Conservation (phyloP, 2,888 invertebrate genomes). For the Drosophila quinaria region DNA sequence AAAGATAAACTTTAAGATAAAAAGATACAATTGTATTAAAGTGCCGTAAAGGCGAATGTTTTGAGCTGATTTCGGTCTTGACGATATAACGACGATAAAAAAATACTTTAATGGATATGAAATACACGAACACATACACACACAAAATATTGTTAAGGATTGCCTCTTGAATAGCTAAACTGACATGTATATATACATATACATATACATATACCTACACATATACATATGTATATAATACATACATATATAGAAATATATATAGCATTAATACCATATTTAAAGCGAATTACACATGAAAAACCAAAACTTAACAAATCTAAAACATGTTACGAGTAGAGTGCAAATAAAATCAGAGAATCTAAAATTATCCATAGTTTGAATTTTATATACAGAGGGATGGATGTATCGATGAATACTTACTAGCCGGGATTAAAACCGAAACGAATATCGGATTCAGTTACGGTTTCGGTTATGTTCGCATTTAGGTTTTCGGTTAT, state of each 20-base stretch:
- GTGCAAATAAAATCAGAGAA: constrained; percentile 58
- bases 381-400: background rate
- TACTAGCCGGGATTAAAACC: too few relatives aligned
- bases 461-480: too few relatives aligned
- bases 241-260: constrained; percentile 6
- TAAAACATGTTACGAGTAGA: constrained; percentile 54
- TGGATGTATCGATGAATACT: background rate
- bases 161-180: constrained; percentile 31
- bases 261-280: constrained; percentile 33
- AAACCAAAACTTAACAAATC: constrained; percentile 44
- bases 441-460: too few relatives aligned
- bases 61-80: constrained; percentile 53
- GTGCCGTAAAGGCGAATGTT: constrained; percentile 34
- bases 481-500: too few relatives aligned
- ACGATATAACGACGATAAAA: constrained; percentile 8
- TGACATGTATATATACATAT: constrained; percentile 33
- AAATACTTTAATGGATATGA: constrained; percentile 8
- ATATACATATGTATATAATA: constrained; percentile 15
- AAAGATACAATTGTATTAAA: constrained; percentile 11
- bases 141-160: constrained; percentile 27
- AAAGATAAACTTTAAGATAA: constrained; percentile 4
- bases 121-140: constrained; percentile 9
- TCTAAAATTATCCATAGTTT: constrained; percentile 22
- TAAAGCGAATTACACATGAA: constrained; percentile 11
- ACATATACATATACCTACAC: constrained; percentile 21